A percentile compares a stretch with the other conserved stretches of the same genome.
Conservation (phyloP, 1,140 invertebrate genomes). For the Pachyrhynchus sulphureomaculatus region DNA sequence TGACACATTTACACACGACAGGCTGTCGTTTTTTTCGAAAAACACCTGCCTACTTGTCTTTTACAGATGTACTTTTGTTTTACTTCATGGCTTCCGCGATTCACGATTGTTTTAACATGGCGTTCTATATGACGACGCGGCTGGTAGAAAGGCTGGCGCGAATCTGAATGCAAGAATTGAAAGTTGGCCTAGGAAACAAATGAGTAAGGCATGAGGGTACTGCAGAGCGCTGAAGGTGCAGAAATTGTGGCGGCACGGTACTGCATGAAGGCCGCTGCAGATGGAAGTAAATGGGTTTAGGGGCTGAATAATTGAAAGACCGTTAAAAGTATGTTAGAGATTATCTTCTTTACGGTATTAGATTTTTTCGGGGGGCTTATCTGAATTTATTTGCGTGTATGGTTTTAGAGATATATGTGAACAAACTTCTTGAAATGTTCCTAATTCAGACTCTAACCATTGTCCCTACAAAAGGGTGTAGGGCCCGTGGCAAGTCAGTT, state of each 20-base stretch:
- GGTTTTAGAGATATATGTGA: no score
- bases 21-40: neutral
- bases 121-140: neutral
- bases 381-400: no score
- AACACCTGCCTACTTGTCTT: neutral
- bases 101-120: neutral
- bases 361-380: no score
- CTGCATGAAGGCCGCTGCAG: neutral
- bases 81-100: slow-evolving; percentile 5
- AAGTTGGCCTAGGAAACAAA: neutral
- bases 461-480: no score
- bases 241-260: no score
- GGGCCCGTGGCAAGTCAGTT: no score
- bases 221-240: no score
- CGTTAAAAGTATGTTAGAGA: no score
- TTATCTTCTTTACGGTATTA: no score
- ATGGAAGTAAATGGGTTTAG: neutral
- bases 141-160: neutral
- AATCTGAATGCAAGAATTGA: neutral
- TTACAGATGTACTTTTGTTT: neutral
- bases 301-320: neutral
- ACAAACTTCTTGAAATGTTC: no score
- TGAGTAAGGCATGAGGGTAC: neutral
- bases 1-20: neutral
- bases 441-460: no score